Base-by-base conservation (phyloP, 2,888 invertebrate species). In the Hirtodrosophila confusa region DNA sequence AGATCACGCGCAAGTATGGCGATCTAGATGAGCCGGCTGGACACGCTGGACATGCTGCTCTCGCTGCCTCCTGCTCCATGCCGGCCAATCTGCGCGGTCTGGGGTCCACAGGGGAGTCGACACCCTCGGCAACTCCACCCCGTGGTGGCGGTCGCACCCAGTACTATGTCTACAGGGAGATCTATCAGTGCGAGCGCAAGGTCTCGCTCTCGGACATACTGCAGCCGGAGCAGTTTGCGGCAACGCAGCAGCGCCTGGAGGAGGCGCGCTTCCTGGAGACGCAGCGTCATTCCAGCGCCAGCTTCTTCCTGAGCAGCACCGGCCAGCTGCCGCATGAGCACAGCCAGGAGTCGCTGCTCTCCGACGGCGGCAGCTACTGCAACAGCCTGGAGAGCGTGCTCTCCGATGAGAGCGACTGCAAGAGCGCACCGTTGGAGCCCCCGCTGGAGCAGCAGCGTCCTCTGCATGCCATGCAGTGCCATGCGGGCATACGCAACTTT, bases 311-410 rank as follows among this genome's bases (percentile, higher is more conserved):
- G 24, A 95, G 95, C 35, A 95, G 95, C 5, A 65, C 70, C 0
- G 83, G 83, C 3, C 95, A 94, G 57, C 73, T 89, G 78, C 88
- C 89, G 0, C 88, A 89, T 39, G 82, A 75, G 93, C 94, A 72
- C 93, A 96, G 96, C 67, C 96, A 96, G 85, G 96, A 96, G 79
- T 96, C 96, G 23, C 93, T 96, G 35, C 88, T 96, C 5, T 96
- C 96, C 0, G 95, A 95, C 70, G 91, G 93, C 48, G 94, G 94
- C 39, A 92, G 94, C 64, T 95, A 95, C 84, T 95, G 95, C 85
- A 95, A 95, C 83, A 96, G 96, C 58, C 93, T 96, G 83, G 96
- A 96, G 88, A 96, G 96, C 82, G 94, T 97, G 4, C 89, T 96
- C 0, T 96, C 96, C 0, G 96, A 96, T 89, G 96, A 96, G 71